Percentiles rank a stretch among this genome's conserved stretches.
Conservation (phyloP, 2,113 vertebrate species). For the Triplophysa siluroides region DNA sequence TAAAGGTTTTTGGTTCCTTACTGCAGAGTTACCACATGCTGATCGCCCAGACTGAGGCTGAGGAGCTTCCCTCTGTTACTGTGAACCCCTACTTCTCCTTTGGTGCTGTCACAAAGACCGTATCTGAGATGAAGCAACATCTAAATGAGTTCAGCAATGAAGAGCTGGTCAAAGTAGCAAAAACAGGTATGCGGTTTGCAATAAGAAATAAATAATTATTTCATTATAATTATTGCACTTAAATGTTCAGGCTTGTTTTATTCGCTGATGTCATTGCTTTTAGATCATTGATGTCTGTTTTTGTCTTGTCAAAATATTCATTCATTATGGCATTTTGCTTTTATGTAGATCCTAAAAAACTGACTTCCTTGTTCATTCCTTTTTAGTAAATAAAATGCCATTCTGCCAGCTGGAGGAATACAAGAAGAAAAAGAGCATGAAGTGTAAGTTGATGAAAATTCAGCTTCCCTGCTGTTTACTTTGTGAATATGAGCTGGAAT, state of each 20-base stretch:
- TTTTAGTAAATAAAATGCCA: constrained; percentile 78
- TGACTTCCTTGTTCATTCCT: constrained; percentile 1
- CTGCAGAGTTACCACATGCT: constrained; percentile 76
- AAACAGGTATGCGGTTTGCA: constrained; percentile 57
- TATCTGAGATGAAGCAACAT: constrained; percentile 79
- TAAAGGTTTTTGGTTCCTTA: neutral
- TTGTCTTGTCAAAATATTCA: neutral
- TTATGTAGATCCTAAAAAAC: neutral
- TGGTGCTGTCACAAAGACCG: constrained; percentile 71
- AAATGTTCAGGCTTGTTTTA: neutral
- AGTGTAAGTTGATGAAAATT: constrained; percentile 65
- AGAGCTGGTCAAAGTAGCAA: constrained; percentile 76
- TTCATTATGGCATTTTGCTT: neutral
- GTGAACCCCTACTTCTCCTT: constrained; percentile 80
- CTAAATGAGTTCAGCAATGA: constrained; percentile 78
- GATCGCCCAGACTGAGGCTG: constrained; percentile 75
- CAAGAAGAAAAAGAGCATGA: constrained; percentile 67
- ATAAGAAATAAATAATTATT: neutral
- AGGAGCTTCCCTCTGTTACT: constrained; percentile 75
- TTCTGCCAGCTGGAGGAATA: constrained; percentile 77
- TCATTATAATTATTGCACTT: neutral
- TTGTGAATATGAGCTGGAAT: constrained; percentile 32
- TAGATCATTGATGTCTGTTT: neutral
- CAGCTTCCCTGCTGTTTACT: constrained; percentile 20
- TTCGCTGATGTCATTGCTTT: neutral